Percentiles rank a stretch among this genome's conserved stretches.
These are phyloP conservation scores for Eutolmus rufibarbis DNA, from an alignment of 2,888 invertebrate genomes.

Conservation along the genomic window DNA sequence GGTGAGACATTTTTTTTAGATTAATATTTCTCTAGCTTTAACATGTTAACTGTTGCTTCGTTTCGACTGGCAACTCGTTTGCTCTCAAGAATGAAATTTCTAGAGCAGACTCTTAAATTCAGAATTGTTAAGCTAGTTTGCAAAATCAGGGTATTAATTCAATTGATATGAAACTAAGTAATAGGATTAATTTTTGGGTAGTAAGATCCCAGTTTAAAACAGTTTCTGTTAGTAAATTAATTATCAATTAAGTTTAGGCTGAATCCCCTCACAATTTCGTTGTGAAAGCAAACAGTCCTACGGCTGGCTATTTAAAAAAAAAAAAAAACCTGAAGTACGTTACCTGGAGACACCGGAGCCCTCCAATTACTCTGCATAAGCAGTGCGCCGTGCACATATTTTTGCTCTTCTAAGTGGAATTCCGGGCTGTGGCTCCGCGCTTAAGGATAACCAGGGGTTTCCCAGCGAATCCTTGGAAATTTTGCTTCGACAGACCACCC, in stretches of 20 bases:
- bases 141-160: too few relatives aligned
- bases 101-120: neutral
- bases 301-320: neutral
- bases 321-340: neutral
- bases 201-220: too few relatives aligned
- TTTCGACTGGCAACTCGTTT: neutral
- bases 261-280: neutral
- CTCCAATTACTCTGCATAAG: neutral
- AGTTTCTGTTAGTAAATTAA: too few relatives aligned
- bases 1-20: too few relatives aligned
- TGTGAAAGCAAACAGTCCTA: neutral
- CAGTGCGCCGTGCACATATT: neutral
- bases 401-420: neutral
- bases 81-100: neutral
- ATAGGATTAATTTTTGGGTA: too few relatives aligned
- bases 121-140: too few relatives aligned
- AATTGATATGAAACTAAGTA: neutral
- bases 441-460: neutral
- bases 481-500: neutral
- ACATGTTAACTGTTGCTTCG: too few relatives aligned
- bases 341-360: neutral
- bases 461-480: neutral
- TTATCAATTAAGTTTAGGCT: neutral
- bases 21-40: too few relatives aligned
- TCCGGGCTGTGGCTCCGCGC: neutral